These are phyloP conservation scores for Magallana angulata DNA, from an alignment of 1,140 invertebrate species.

Conservation along the genomic window DNA sequence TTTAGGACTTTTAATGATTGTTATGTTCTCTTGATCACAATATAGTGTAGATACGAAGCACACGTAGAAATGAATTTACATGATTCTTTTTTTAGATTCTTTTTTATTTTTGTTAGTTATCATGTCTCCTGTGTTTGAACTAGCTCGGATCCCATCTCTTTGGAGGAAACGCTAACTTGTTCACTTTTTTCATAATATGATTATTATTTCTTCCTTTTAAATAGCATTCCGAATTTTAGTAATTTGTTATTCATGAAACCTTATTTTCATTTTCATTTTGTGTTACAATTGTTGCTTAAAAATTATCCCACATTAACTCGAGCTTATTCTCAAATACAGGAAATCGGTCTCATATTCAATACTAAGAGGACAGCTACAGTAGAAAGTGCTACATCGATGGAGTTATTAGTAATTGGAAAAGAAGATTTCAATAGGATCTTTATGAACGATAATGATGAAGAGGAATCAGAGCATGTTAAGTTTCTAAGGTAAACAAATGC, in stretches of 20 bases:
- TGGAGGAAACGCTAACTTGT: no score
- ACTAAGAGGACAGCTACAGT: constrained; percentile 75
- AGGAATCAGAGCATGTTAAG: constrained; percentile 70
- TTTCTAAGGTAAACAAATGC: constrained; percentile 66
- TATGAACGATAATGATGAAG: constrained; percentile 70
- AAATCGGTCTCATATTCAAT: constrained; percentile 74
- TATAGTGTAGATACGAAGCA: neutral
- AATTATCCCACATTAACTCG: no score
- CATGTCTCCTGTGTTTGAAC: no score
- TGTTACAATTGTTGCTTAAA: no score
- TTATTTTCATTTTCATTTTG: no score
- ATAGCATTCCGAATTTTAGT: no score
- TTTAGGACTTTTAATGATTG: neutral
- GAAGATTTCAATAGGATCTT: constrained; percentile 77
- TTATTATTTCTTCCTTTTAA: no score
- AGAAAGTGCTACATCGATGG: constrained; percentile 71
- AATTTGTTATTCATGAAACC: no score
- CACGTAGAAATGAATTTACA: neutral
- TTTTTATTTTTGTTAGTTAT: neutral
- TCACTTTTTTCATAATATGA: no score
- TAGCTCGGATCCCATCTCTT: no score
- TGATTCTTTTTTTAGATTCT: neutral
- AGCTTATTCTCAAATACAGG: constrained; percentile 57
- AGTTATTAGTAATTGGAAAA: constrained; percentile 73
- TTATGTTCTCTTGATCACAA: neutral